Evolutionary conservation across 2,888 invertebrate species (phyloP).

Genomic region (Gerris lacustris): DNA sequence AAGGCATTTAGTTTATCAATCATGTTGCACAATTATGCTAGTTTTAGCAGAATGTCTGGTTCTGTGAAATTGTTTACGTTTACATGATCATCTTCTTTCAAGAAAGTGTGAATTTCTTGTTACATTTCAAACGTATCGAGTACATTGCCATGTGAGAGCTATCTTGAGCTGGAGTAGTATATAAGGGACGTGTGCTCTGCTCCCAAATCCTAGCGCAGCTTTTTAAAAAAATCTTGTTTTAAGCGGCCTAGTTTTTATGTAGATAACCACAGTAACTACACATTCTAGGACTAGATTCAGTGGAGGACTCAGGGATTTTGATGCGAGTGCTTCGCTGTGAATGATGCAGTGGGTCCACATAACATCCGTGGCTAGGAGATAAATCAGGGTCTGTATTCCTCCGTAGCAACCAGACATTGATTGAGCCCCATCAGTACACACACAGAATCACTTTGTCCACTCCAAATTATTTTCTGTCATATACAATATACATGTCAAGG

Average conservation of each 20-base stretch:
- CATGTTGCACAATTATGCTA: neutral
- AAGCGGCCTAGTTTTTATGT: conserved; percentile 12
- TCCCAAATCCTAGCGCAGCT: conserved; percentile 7
- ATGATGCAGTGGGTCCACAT: conserved; percentile 15
- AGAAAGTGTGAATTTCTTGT: neutral
- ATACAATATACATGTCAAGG: neutral
- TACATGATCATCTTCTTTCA: neutral
- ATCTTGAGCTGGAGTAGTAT: conserved; percentile 11
- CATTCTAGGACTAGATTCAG: conserved; percentile 12
- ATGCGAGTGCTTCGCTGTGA: conserved; percentile 16
- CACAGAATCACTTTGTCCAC: neutral
- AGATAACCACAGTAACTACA: conserved; percentile 12
- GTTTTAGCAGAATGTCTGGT: neutral
- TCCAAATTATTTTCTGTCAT: conserved; percentile 2
- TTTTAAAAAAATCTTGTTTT: conserved; percentile 13
- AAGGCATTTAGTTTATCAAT: neutral
- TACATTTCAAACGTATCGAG: conserved; percentile 4
- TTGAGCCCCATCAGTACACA: neutral
- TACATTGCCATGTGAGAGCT: conserved; percentile 6
- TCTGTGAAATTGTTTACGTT: neutral
- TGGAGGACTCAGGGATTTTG: conserved; percentile 5
- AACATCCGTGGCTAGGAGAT: conserved; percentile 1
- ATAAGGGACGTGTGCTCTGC: conserved; percentile 10
- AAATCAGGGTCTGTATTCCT: conserved; percentile 14
- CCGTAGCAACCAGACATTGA: conserved; percentile 2